phyloP scores from a whole-genome alignment of 2,888 invertebrate species.

The Noctua comes region DNA sequence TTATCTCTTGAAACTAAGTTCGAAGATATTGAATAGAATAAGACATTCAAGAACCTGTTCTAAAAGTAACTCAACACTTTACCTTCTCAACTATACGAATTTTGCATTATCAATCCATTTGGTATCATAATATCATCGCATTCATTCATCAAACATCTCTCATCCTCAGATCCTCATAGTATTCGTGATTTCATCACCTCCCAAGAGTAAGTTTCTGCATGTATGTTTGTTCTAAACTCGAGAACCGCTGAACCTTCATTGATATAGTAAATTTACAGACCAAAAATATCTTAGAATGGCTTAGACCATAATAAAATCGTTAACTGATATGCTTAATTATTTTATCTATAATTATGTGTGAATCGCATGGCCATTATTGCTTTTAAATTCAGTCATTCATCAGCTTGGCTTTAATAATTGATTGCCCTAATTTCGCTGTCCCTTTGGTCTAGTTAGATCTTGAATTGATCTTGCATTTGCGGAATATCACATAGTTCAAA shows the following conservation, averaged over 20 bases:
- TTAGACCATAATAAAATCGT: conserved; percentile 5
- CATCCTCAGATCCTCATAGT: conserved; percentile 46
- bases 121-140: conserved; percentile 2
- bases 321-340: conserved; percentile 2
- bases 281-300: neutral
- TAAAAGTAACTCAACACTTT: neutral
- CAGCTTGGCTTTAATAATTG: neutral
- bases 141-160: conserved; percentile 40
- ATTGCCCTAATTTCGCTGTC: conserved; percentile 1
- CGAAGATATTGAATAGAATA: neutral
- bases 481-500: neutral
- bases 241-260: neutral
- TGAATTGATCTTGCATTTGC: neutral
- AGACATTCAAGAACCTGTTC: neutral
- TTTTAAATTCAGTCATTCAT: conserved; percentile 20
- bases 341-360: neutral
- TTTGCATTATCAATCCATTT: neutral
- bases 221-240: conserved; percentile 18
- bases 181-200: conserved; percentile 37
- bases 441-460: conserved; percentile 1
- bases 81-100: neutral
- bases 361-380: conserved; percentile 23
- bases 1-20: neutral
- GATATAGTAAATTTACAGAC: neutral
- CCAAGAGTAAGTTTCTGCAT: conserved; percentile 40